Percentiles rank a stretch among this genome's conserved stretches.
Evolutionary conservation across 2,797 vertebrate genomes (phyloP).

Genomic region (Chrosomus eos): DNA sequence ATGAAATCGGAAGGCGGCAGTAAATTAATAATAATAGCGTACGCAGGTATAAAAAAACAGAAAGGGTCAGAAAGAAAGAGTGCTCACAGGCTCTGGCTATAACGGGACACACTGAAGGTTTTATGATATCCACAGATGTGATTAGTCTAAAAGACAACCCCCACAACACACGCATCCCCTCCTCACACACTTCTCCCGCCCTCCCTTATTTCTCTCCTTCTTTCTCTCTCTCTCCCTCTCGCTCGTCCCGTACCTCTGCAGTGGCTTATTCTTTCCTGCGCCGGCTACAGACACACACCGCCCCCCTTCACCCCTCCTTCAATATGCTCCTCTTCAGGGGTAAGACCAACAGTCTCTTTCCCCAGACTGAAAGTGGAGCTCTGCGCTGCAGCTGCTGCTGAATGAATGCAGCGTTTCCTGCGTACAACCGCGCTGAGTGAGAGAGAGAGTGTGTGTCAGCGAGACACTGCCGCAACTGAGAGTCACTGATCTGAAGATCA

Average conservation of each 20-base stretch:
- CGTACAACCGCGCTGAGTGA: constrained; percentile 50
- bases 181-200: constrained; percentile 34
- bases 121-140: constrained; percentile 58
- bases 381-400: constrained; percentile 16
- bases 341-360: constrained; percentile 53
- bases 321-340: constrained; percentile 30
- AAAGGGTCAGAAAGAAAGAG: not conserved
- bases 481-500: constrained; percentile 49
- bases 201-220: constrained; percentile 34
- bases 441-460: constrained; percentile 58
- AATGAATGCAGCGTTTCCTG: constrained; percentile 48
- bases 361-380: constrained; percentile 5
- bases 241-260: constrained; percentile 70
- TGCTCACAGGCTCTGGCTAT: not conserved
- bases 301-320: constrained; percentile 64
- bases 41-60: constrained; percentile 11
- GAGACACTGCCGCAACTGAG: constrained; percentile 38
- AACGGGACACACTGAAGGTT: constrained; percentile 22
- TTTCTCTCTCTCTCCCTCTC: constrained; percentile 55
- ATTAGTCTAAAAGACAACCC: constrained; percentile 47
- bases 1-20: not conserved
- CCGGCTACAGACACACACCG: constrained; percentile 59
- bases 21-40: not conserved
- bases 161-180: constrained; percentile 36
- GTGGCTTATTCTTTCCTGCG: constrained; percentile 69